Conservation (phyloP, 2,113 vertebrate species). For the Leptodactylus fuscus region DNA sequence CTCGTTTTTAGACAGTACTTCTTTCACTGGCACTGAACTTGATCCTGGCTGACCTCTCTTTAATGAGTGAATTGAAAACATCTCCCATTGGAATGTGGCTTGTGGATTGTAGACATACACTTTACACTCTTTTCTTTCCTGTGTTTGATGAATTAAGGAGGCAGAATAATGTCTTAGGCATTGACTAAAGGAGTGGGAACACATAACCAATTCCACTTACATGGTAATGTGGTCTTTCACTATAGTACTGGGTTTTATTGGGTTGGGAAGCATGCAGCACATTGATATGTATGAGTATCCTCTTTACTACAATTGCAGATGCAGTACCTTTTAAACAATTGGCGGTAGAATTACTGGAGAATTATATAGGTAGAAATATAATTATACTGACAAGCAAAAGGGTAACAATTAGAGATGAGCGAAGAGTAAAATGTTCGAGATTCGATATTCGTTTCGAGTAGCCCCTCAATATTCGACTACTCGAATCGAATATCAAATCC, state of each 20-base stretch:
- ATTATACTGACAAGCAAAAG: too few species aligned
- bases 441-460: too few species aligned
- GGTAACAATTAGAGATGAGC: too few species aligned
- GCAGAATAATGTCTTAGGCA: constrained; percentile 9
- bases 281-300: not conserved
- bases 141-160: constrained; percentile 22
- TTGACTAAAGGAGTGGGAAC: not conserved
- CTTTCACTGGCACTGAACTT: constrained; percentile 98
- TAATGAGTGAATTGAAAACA: constrained; percentile 99
- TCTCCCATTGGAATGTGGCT: constrained; percentile 97
- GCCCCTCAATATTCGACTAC: too few species aligned
- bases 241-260: not conserved
- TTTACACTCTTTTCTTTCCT: constrained; percentile 8
- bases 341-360: too few species aligned
- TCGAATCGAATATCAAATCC: too few species aligned
- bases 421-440: too few species aligned
- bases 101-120: constrained; percentile 73
- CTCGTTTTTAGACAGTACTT: constrained; percentile 84
- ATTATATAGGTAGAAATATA: too few species aligned
- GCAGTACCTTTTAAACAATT: too few species aligned
- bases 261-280: not conserved
- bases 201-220: not conserved
- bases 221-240: not conserved
- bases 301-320: not conserved
- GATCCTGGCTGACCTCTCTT: constrained; percentile 90